phyloP scores from a whole-genome alignment of 2,888 invertebrate genomes.

The Agrochola litura region DNA sequence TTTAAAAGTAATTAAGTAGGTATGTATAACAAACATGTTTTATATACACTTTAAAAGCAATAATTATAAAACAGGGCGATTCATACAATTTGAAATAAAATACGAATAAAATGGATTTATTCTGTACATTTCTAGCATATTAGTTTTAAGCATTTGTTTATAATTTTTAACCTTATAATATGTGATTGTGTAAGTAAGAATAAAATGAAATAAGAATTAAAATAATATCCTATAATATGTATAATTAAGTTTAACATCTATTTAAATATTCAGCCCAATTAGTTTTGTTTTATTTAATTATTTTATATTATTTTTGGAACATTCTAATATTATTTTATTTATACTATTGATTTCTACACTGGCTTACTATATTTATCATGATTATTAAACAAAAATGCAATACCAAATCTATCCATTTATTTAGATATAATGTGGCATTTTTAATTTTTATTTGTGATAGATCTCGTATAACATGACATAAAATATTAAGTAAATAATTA shows the following conservation, averaged over 20 bases:
- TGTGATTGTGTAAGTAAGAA: constrained; percentile 24
- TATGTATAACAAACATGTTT: not conserved
- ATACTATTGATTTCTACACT: constrained; percentile 48
- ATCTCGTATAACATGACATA: constrained; percentile 23
- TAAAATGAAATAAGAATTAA: not conserved
- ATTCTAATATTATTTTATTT: constrained; percentile 38
- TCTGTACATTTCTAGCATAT: constrained; percentile 34
- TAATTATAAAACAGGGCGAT: not conserved
- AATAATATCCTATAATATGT: constrained; percentile 10
- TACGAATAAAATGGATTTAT: not conserved
- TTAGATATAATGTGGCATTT: constrained; percentile 3
- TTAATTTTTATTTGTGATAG: constrained; percentile 15
- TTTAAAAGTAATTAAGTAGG: not conserved
- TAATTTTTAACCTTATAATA: constrained; percentile 22
- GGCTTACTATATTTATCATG: constrained; percentile 38
- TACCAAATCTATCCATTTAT: constrained; percentile 29
- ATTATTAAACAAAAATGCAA: constrained; percentile 14
- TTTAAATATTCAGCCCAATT: constrained; percentile 51
- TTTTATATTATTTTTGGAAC: constrained; percentile 25
- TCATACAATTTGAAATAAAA: not conserved
- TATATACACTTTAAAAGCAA: not conserved
- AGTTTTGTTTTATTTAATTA: constrained; percentile 20
- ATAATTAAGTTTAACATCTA: constrained; percentile 23
- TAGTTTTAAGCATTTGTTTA: constrained; percentile 40
- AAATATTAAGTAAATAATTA: constrained; percentile 51